Evolutionary conservation across 92 coral and sea anemone genomes (phyloP).

Genomic region (Parazoanthus darwini): DNA sequence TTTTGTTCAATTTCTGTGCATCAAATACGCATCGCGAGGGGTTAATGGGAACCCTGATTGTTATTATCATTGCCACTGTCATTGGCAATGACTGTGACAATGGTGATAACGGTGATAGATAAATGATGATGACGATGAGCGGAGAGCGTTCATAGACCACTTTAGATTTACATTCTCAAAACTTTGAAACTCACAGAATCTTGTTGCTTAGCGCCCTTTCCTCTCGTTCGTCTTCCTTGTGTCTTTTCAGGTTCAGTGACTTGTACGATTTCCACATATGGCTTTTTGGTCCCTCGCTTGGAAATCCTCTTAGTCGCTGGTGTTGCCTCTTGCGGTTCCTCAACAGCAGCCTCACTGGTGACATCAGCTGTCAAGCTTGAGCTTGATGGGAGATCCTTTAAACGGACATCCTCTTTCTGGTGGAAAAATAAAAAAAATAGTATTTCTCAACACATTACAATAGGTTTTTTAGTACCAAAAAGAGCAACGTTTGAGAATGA

Average conservation of each 20-base stretch:
- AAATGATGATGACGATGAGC: no score
- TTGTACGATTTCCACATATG: constrained; percentile 16
- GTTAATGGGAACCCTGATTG: no score
- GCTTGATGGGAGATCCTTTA: background rate
- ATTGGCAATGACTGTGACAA: no score
- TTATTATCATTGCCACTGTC: background rate
- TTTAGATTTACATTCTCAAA: no score
- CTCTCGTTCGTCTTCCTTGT: constrained; percentile 23
- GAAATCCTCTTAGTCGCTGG: constrained; percentile 24
- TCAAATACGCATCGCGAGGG: no score
- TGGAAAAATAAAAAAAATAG: background rate
- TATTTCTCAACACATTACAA: no score
- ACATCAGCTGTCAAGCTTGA: background rate
- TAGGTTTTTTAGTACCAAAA: no score
- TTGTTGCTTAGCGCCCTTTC: constrained; percentile 4
- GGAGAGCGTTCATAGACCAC: no score
- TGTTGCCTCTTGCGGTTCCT: background rate
- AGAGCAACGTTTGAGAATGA: no score
- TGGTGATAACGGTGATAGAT: background rate
- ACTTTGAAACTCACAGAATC: constrained; percentile 3
- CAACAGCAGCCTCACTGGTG: background rate
- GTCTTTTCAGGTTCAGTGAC: background rate
- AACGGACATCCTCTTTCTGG: background rate
- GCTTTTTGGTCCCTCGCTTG: constrained; percentile 36
- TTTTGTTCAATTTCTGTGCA: no score